Base-by-base conservation (phyloP, 2,113 vertebrate genomes). In the Tetraodon nigroviridis region DNA sequence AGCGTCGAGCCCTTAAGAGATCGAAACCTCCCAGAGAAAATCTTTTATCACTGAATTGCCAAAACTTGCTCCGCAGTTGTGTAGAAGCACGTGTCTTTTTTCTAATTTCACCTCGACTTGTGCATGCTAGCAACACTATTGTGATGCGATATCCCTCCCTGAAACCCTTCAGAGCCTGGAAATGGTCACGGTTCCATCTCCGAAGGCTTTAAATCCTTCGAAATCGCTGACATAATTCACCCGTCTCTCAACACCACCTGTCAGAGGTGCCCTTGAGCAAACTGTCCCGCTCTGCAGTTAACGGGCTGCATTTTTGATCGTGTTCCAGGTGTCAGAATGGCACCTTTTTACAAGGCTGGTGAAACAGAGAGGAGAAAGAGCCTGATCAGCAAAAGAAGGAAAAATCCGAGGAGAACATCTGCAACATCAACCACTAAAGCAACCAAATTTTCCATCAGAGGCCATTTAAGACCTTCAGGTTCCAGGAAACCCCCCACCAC, bases 191-290 rank as follows among this genome's bases (percentile, higher is more conserved):
- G 24, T n/a, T 51, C 55, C 54, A 61, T 54, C 42, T 49, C 53
- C 69, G 51, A 79, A 71, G 73, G 54, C 32, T 58, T 6, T 44
- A 63, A 0, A 0, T 37, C 32, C 32, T 37, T 10, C 10, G 32
- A 37, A 37, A 37, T 37, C 32, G 7, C 32, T 37, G 11, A 37
- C 53, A 79, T 67, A 75, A 72, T 63, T 79, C 6, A 69, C 2
- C 14, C 32, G 45, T 66, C 58, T 64, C 55, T 74, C 67, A 64
- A 51, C 66, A 58, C n/a, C 5, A 21, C 58, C 61, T 76, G 75
- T 67, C 67, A 74, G 69, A 56, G 27, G 64, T 56, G 55, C 72
- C 65, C 66, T 65, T 67, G 58, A 78, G 72, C 59, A 53, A 80
- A 56, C 62, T 18, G 22, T 45, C 41, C 47, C 47, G 22, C 50